Conservation (phyloP, 1,140 invertebrate genomes). For the Caenorhabditis latens region DNA sequence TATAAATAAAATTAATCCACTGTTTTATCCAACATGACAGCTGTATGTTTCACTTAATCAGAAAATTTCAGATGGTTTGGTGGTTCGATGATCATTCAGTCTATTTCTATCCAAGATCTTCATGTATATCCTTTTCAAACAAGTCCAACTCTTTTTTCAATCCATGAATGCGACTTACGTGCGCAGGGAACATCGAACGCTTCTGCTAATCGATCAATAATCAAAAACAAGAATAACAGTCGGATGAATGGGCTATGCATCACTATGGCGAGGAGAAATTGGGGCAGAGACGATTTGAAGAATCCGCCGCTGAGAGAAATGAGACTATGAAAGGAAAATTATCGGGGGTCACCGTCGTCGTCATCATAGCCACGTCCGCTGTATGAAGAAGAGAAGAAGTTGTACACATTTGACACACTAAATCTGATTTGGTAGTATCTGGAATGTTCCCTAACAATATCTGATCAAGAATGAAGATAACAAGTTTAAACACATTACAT, state of each 20-base stretch:
- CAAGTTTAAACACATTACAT: background rate
- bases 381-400: conserved; percentile 20
- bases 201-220: conserved; percentile 45
- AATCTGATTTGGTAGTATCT: background rate
- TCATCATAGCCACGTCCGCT: conserved; percentile 36
- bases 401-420: conserved; percentile 10
- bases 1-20: no score
- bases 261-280: conserved; percentile 49
- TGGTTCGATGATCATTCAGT: background rate
- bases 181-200: conserved; percentile 74
- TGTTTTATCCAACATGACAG: no score
- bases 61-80: no score
- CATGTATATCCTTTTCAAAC: background rate
- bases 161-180: conserved; percentile 67
- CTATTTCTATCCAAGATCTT: background rate
- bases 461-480: background rate
- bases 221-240: conserved; percentile 51
- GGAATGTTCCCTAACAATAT: background rate
- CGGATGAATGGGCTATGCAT: conserved; percentile 50
- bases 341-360: conserved; percentile 44
- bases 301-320: conserved; percentile 26
- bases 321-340: conserved; percentile 51
- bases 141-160: background rate
- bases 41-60: no score
- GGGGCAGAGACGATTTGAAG: conserved; percentile 44